These are phyloP conservation scores for Pammene aurita DNA, from an alignment of 2,888 invertebrate genomes.

Conservation along the genomic window DNA sequence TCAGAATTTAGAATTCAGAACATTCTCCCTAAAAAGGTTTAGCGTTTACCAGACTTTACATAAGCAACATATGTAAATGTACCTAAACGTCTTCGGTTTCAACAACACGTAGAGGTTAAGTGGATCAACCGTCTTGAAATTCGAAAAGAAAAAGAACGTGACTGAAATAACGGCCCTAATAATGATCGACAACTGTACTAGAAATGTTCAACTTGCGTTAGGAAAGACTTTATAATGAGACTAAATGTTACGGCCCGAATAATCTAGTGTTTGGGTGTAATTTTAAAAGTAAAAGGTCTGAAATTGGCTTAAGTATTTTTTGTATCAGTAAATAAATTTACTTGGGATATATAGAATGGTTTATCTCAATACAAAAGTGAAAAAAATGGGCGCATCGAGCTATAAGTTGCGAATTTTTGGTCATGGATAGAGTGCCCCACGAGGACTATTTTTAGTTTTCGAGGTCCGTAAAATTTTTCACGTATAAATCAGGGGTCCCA, in stretches of 20 bases:
- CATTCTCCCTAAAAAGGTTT: not conserved
- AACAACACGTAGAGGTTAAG: constrained; percentile 2
- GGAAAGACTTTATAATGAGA: not conserved
- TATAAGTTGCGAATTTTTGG: too few relatives aligned
- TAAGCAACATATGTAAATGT: constrained; percentile 6
- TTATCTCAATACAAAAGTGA: too few relatives aligned
- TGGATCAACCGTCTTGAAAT: constrained; percentile 11
- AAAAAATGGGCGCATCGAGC: too few relatives aligned
- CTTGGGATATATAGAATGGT: too few relatives aligned
- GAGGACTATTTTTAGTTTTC: too few relatives aligned
- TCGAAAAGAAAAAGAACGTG: constrained; percentile 7
- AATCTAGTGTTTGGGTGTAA: too few relatives aligned
- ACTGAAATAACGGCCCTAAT: constrained; percentile 17
- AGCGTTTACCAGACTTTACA: not conserved
- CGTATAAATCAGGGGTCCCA: too few relatives aligned
- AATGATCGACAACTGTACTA: constrained; percentile 25
- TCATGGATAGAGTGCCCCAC: too few relatives aligned
- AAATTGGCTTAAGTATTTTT: too few relatives aligned
- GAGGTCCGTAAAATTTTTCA: too few relatives aligned
- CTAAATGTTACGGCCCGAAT: not conserved
- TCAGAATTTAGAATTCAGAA: not conserved
- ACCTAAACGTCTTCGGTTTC: not conserved
- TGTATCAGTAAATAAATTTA: too few relatives aligned
- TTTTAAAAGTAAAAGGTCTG: too few relatives aligned
- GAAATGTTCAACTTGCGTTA: constrained; percentile 3